phyloP scores from a whole-genome alignment of 2,888 invertebrate species.

The Ectropis crepuscularia region DNA sequence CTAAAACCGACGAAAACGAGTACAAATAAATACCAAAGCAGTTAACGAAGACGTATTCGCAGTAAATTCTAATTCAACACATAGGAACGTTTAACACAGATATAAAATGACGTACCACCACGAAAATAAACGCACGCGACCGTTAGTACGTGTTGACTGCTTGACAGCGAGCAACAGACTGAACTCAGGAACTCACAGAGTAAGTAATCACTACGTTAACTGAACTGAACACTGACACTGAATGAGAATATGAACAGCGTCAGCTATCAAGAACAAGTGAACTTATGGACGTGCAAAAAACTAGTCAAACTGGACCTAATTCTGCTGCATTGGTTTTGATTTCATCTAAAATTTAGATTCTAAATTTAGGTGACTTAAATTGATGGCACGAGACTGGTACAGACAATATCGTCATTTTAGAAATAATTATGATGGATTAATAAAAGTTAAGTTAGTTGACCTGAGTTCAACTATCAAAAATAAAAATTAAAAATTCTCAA shows the following conservation, averaged over 20 bases:
- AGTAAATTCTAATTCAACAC: background rate
- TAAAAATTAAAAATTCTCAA: no score
- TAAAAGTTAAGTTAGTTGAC: no score
- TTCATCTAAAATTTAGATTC: background rate
- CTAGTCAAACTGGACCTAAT: constrained; percentile 7
- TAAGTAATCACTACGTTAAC: background rate
- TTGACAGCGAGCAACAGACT: background rate
- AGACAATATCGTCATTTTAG: no score
- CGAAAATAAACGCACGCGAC: constrained; percentile 3
- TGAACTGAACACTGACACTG: background rate
- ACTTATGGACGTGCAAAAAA: background rate
- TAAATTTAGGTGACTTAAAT: background rate
- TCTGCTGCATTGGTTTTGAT: background rate
- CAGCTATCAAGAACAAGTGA: no score
- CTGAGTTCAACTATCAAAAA: no score
- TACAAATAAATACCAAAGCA: background rate
- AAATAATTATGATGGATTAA: no score
- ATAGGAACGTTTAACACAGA: background rate
- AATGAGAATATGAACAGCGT: background rate
- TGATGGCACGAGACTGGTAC: no score
- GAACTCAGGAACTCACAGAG: no score
- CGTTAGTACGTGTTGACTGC: background rate
- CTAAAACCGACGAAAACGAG: background rate
- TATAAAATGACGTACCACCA: constrained; percentile 5
- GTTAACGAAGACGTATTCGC: background rate